These are phyloP conservation scores for Venusia cambrica DNA, from an alignment of 2,888 invertebrate species.

Conservation along the genomic window DNA sequence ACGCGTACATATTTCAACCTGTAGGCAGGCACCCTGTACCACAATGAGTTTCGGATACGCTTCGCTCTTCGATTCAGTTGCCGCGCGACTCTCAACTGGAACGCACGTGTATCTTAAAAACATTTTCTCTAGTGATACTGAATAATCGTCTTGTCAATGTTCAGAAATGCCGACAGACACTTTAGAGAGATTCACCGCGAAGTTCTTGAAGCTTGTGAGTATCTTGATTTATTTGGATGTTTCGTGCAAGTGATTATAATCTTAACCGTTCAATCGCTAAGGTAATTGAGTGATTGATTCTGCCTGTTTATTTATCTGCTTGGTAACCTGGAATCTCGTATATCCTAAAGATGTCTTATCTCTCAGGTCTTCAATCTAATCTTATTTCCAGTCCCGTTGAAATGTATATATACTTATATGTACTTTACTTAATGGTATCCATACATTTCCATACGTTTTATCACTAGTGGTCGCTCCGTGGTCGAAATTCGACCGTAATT, in stretches of 20 bases:
- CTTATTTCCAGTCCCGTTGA: no score
- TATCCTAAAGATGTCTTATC: constrained; percentile 2
- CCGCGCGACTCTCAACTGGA: constrained; percentile 13
- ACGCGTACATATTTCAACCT: constrained; percentile 26
- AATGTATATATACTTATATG: no score
- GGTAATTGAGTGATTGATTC: constrained; percentile 12
- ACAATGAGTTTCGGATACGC: constrained; percentile 11
- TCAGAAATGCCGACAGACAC: constrained; percentile 55
- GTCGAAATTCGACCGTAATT: no score
- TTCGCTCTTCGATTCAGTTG: constrained; percentile 21
- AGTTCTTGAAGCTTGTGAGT: constrained; percentile 53
- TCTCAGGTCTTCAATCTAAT: no score
- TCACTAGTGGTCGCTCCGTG: no score
- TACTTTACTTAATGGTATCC: no score
- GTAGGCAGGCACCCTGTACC: constrained; percentile 15
- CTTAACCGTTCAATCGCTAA: constrained; percentile 14
- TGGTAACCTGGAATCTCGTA: constrained; percentile 7
- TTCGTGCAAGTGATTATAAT: constrained; percentile 14
- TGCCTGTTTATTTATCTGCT: constrained; percentile 3
- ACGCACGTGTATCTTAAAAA: constrained; percentile 19
- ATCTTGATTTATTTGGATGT: constrained; percentile 15
- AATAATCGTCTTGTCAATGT: constrained; percentile 26
- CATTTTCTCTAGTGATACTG: constrained; percentile 20
- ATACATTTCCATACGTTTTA: no score
- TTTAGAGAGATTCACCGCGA: constrained; percentile 52